Evolutionary conservation across 2,113 vertebrate species (phyloP).

Genomic region (Crotalus tigris): DNA sequence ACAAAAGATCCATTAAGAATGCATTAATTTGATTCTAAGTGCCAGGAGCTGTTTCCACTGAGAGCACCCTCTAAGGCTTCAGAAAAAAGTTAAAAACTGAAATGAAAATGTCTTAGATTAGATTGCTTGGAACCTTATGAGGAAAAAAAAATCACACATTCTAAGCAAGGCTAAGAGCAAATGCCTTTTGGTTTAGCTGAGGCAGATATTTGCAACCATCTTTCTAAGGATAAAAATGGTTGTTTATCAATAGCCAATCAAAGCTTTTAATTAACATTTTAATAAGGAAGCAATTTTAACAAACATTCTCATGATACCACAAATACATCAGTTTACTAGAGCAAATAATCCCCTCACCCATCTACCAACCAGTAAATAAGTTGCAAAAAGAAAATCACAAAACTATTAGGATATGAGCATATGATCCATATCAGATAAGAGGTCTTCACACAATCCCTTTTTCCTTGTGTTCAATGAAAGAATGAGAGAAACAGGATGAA

Average conservation of each 20-base stretch:
- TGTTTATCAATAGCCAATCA: background rate
- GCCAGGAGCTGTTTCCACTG: background rate
- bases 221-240: fast-evolving
- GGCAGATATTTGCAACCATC: conserved; percentile 3
- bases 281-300: background rate
- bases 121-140: background rate
- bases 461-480: background rate
- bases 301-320: background rate
- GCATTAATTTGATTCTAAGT: background rate
- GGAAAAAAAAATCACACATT: background rate
- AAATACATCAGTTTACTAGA: background rate
- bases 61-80: background rate
- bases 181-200: background rate
- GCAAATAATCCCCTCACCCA: background rate
- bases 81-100: background rate
- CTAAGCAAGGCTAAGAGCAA: background rate
- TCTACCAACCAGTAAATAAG: background rate
- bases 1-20: background rate
- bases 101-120: background rate
- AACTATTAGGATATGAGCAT: background rate
- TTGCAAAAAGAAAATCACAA: background rate
- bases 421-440: background rate
- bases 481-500: background rate
- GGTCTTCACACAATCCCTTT: background rate
- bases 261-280: background rate